Conservation (phyloP, 1,140 invertebrate species). For the Brachionus manjavacas region DNA sequence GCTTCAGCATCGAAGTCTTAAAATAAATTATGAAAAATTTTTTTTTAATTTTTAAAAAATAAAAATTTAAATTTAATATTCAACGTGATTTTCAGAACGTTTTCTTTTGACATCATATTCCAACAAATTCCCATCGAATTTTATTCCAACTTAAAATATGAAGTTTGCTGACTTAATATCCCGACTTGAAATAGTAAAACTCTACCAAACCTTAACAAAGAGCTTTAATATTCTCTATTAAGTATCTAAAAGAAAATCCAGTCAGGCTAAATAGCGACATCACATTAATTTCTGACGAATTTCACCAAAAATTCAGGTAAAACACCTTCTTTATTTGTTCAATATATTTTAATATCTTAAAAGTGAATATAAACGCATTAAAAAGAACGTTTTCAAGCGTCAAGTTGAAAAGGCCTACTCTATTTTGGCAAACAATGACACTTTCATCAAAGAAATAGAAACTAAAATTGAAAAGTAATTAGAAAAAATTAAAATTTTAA, state of each 20-base stretch:
- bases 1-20: no score
- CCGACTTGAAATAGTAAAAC: background rate
- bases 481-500: background rate
- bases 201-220: background rate
- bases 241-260: slow-evolving; percentile 32
- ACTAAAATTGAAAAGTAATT: slow-evolving; percentile 27
- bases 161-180: background rate
- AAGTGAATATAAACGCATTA: slow-evolving; percentile 40
- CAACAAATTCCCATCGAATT: no score
- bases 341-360: background rate
- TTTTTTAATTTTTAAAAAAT: no score
- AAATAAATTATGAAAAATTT: background rate
- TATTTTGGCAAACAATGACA: background rate
- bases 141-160: background rate
- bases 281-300: background rate
- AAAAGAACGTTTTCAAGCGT: slow-evolving; percentile 37
- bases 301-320: slow-evolving; percentile 28
- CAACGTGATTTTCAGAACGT: background rate
- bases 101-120: background rate
- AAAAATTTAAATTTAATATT: background rate
- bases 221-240: background rate
- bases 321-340: background rate
- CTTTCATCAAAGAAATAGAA: slow-evolving; percentile 12
- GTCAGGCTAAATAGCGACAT: slow-evolving; percentile 1
- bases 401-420: slow-evolving; percentile 39